These are phyloP conservation scores for Hydrotaea cyrtoneurina DNA, from an alignment of 2,888 invertebrate genomes.

Conservation along the genomic window DNA sequence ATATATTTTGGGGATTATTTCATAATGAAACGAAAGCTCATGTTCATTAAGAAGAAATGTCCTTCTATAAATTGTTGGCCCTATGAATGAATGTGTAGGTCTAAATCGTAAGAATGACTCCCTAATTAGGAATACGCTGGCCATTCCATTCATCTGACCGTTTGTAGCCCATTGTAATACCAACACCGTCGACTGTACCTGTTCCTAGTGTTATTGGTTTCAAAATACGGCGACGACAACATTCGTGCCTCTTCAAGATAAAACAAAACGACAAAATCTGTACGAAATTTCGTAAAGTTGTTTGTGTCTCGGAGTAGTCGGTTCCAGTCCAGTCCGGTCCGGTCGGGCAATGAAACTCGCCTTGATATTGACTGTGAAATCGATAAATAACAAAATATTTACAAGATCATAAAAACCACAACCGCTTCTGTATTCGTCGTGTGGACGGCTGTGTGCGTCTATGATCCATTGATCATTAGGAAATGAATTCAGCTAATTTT, in stretches of 20 bases:
- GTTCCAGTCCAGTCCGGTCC: not conserved
- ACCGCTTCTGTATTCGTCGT: slow-evolving; percentile 55
- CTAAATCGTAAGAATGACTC: too few relatives aligned
- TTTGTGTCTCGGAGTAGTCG: not conserved
- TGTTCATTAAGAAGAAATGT: too few relatives aligned
- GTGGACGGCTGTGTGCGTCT: slow-evolving; percentile 9
- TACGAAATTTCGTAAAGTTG: not conserved
- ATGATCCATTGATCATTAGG: slow-evolving; percentile 38
- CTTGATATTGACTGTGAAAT: slow-evolving; percentile 57
- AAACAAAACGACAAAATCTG: not conserved
- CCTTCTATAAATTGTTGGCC: too few relatives aligned
- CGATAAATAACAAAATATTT: slow-evolving; percentile 47
- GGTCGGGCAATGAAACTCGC: slow-evolving; percentile 32
- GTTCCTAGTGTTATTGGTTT: not conserved
- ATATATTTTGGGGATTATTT: too few relatives aligned
- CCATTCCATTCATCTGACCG: too few relatives aligned
- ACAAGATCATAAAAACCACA: slow-evolving; percentile 57
- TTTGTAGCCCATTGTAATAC: too few relatives aligned
- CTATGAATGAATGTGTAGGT: too few relatives aligned
- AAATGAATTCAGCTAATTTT: slow-evolving; percentile 59
- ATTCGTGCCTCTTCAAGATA: not conserved
- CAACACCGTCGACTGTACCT: not conserved
- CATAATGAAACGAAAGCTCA: too few relatives aligned
- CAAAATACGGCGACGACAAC: not conserved
- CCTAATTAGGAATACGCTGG: too few relatives aligned